Evolutionary conservation across 2,888 invertebrate species (phyloP).

Genomic region (Lissonota sp.): DNA sequence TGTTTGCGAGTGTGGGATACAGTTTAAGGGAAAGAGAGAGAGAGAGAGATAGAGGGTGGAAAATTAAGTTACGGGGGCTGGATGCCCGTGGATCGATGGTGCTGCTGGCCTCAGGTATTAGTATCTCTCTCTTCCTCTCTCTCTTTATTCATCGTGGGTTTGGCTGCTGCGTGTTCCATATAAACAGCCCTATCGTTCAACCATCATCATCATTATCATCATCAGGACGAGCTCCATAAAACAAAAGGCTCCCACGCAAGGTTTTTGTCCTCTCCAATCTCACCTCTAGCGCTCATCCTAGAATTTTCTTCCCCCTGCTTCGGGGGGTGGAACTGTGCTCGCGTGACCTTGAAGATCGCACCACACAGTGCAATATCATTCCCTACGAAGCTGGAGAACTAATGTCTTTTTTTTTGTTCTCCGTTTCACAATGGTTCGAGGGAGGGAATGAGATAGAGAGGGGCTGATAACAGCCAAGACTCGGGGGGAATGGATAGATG

Average conservation of each 20-base stretch:
- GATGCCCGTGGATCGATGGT: conserved; percentile 75
- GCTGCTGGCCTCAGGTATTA: conserved; percentile 67
- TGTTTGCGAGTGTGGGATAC: conserved; percentile 63
- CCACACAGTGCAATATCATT: background rate
- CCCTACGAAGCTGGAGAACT: background rate
- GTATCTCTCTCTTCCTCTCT: conserved; percentile 49
- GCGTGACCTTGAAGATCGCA: background rate
- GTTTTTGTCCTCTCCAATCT: background rate
- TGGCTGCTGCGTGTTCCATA: too few species aligned
- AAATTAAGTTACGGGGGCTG: conserved; percentile 74
- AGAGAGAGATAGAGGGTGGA: conserved; percentile 62
- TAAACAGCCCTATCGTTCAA: conserved; percentile 1
- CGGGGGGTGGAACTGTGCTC: background rate
- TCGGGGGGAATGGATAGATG: background rate
- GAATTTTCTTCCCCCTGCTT: background rate
- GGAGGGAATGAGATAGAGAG: background rate
- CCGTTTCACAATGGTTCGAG: background rate
- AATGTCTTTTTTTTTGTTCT: background rate
- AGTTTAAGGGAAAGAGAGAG: conserved; percentile 52
- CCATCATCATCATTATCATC: conserved; percentile 1
- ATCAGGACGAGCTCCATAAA: conserved; percentile 2
- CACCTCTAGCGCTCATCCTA: background rate
- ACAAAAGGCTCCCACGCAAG: background rate
- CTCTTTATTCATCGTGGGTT: conserved; percentile 13
- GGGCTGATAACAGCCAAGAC: background rate